A percentile compares a stretch with the other conserved stretches of the same genome.
Evolutionary conservation across 2,113 vertebrate species (phyloP).

Genomic region (Sitta europaea): DNA sequence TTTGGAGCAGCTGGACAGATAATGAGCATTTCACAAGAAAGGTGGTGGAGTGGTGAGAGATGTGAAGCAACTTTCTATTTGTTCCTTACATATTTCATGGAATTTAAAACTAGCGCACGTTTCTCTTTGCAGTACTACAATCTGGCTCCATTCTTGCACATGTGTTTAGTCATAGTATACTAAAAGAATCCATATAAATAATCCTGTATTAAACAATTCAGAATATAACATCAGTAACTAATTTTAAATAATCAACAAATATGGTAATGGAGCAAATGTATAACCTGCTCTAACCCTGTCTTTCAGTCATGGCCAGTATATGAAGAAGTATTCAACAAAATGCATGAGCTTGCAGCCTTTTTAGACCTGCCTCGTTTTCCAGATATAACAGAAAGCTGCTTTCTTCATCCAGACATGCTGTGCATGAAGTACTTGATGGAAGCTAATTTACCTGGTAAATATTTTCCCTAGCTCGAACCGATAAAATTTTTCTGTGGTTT

Average conservation of each 20-base stretch:
- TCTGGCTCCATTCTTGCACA: background rate
- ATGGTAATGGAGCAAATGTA: background rate
- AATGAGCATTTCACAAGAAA: background rate
- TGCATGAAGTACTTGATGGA: slow-evolving; percentile 87
- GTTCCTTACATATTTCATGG: background rate
- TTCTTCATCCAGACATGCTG: slow-evolving; percentile 84
- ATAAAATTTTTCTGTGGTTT: slow-evolving; percentile 12
- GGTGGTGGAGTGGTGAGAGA: background rate
- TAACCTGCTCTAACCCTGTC: background rate
- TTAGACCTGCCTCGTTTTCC: slow-evolving; percentile 86
- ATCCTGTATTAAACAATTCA: background rate
- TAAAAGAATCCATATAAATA: background rate
- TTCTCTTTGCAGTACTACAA: background rate
- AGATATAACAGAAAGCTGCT: slow-evolving; percentile 76
- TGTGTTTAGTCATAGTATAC: background rate
- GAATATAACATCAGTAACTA: background rate
- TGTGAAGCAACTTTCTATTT: background rate
- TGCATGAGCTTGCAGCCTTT: slow-evolving; percentile 67
- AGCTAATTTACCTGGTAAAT: slow-evolving; percentile 88
- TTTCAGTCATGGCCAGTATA: slow-evolving; percentile 82
- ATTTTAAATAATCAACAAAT: background rate
- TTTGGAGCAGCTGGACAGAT: background rate
- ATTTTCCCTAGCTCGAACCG: background rate
- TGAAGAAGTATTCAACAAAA: slow-evolving; percentile 71
- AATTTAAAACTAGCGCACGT: background rate